These are phyloP conservation scores for Lycocorax pyrrhopterus DNA, from an alignment of 2,113 vertebrate genomes.

Conservation along the genomic window DNA sequence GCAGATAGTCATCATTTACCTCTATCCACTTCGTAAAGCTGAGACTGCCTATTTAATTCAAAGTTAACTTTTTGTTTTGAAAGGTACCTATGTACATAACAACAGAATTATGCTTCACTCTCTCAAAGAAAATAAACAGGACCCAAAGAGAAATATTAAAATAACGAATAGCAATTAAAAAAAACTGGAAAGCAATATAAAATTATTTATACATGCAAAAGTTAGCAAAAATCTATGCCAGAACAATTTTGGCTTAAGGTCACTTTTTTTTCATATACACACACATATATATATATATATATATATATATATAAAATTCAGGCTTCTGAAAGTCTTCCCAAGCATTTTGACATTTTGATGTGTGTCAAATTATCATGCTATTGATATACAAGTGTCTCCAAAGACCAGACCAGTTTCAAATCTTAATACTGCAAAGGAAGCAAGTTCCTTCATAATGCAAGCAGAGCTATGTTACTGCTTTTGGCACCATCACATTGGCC, in stretches of 20 bases:
- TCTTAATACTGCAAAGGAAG: neutral
- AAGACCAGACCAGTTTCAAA: neutral
- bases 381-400: neutral
- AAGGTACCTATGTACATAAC: neutral
- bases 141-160: neutral
- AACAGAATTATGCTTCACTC: neutral
- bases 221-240: neutral
- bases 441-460: neutral
- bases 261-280: neutral
- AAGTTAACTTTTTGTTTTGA: neutral
- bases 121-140: neutral
- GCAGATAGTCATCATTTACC: neutral
- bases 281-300: too few relatives aligned
- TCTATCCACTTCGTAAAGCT: neutral
- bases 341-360: neutral
- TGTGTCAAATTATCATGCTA: neutral
- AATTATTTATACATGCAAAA: neutral
- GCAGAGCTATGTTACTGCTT: neutral
- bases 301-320: neutral
- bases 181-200: neutral
- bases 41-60: neutral
- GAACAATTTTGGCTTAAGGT: neutral
- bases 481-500: neutral
- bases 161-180: neutral
- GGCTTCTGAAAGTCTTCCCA: neutral